Percentiles rank a stretch among this genome's conserved stretches.
Conservation (phyloP, 2,888 invertebrate genomes). For the Netelia fuscicornis region DNA sequence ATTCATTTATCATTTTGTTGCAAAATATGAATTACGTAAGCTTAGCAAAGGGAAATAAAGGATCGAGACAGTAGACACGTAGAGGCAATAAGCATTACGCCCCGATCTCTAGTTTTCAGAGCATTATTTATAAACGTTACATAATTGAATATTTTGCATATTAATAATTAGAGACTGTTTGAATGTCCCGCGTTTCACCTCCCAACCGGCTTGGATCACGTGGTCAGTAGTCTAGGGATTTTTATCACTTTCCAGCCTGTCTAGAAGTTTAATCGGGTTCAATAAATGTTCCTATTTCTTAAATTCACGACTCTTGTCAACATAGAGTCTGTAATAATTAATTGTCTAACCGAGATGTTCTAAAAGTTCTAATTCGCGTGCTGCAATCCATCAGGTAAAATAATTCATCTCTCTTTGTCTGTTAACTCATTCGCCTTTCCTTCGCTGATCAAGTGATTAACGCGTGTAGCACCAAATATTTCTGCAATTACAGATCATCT, state of each 20-base stretch:
- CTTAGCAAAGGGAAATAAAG: background rate
- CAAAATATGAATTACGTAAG: slow-evolving; percentile 61
- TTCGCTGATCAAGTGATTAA: background rate
- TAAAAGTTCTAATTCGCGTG: background rate
- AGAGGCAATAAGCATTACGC: background rate
- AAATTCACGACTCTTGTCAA: background rate
- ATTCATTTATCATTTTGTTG: slow-evolving; percentile 8
- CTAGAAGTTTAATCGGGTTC: background rate
- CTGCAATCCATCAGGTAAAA: background rate
- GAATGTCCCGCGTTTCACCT: background rate
- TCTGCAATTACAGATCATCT: background rate
- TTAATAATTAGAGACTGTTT: too few species aligned
- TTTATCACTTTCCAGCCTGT: background rate
- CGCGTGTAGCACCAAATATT: background rate
- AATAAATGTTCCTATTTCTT: background rate
- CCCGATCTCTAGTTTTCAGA: too few species aligned
- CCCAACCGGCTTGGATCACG: background rate
- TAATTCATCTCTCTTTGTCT: too few species aligned
- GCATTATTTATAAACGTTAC: too few species aligned
- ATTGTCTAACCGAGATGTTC: background rate
- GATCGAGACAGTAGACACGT: background rate
- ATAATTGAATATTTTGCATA: too few species aligned
- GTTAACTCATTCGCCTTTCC: background rate
- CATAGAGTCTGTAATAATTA: background rate
- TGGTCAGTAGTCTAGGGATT: background rate